Base-by-base conservation (phyloP, 2,888 invertebrate genomes). In the Amphipoea oculea region DNA sequence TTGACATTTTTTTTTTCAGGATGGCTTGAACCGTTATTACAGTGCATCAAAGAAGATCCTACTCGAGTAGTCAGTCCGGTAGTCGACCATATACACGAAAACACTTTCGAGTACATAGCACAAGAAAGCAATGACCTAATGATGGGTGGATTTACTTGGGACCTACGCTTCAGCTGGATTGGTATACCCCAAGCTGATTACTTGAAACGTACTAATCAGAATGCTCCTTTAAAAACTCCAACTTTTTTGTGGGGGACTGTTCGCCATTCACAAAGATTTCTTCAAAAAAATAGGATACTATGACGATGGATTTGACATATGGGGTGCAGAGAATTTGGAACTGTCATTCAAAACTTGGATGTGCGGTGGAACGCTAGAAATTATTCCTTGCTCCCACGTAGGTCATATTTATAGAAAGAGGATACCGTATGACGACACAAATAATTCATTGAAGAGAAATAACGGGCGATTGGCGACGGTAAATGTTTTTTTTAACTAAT, bases 261-360 rank as follows among this genome's bases (percentile, higher is more conserved):
- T 99, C 95, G 98, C 99, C 76, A 99, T 99, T 90, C 98, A 99
- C 95, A 98, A 98, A 90, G 95, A 97, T 81, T 99, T 99, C 96
- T 99, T 99, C 94, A 98, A 99, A 92, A 97, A 98, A 73, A 97
- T 99, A 60, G 99, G 99, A 63, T 99, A 98, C 66, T 99, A 99
- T 95, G 99, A 99, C 95, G 98, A 99, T 60, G 99, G 99, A 20
- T 99, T 99, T 96, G 99, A 99, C 94, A 99, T 99, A 90, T 99
- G 99, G 99, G 99, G 99, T 76, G 99, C 99, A 66, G 99, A 99
- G 95, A 99, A 99, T 96, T 97, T 99, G 86, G 99, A 99, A 95
- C 95, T 99, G 63, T 99, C 99, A 3, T 99, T 99, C 95, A 99
- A 99, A 97, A 98, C 99, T 0, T 99, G 99, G 99, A 99, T 99